Evolutionary conservation across 2,113 vertebrate species (phyloP).

Genomic region (Prunella himalayana): DNA sequence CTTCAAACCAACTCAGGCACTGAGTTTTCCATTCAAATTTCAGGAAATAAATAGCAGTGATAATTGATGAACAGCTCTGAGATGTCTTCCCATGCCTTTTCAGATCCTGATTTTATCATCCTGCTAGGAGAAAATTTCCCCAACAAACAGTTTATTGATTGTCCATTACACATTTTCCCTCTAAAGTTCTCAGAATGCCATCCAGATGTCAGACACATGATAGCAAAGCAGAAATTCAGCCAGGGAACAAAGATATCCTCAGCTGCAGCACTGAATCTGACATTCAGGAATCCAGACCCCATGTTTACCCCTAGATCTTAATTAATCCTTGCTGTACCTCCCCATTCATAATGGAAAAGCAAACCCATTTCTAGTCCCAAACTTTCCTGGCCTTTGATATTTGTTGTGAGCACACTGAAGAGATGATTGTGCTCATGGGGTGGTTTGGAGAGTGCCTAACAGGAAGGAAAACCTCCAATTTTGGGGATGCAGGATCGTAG

Average conservation of each 20-base stretch:
- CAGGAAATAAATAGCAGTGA: neutral
- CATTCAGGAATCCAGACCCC: neutral
- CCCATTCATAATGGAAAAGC: neutral
- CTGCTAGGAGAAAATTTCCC: neutral
- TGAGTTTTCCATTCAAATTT: neutral
- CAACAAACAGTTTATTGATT: slow-evolving; percentile 10
- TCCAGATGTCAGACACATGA: neutral
- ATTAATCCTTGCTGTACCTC: neutral
- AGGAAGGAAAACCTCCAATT: neutral
- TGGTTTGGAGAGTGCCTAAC: neutral
- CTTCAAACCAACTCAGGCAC: neutral
- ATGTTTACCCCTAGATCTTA: neutral
- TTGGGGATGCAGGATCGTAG: rapidly evolving
- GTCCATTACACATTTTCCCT: neutral
- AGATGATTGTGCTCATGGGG: rapidly evolving
- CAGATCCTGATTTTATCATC: neutral
- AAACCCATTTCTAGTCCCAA: neutral
- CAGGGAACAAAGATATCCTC: neutral
- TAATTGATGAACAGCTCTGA: slow-evolving; percentile 26
- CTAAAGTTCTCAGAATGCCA: neutral
- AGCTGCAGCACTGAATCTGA: neutral
- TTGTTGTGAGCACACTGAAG: neutral
- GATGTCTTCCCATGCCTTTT: neutral
- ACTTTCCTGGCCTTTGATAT: neutral
- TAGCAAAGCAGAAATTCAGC: neutral